Percentiles rank a stretch among this genome's conserved stretches.
Evolutionary conservation across 2,113 vertebrate genomes (phyloP).

Genomic region (Neomonachus schauinslandi): DNA sequence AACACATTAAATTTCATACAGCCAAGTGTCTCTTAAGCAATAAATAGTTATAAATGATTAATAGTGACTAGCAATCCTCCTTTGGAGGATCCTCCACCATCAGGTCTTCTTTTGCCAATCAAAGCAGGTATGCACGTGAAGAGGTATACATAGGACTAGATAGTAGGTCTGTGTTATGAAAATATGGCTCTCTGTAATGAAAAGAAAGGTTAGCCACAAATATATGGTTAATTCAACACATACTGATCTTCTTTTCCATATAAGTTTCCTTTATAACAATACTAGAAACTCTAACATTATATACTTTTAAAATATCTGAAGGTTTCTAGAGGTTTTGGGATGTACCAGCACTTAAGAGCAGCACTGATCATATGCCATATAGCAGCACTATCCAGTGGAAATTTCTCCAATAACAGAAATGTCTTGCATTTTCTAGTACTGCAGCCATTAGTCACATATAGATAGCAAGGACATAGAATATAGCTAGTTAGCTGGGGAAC

Average conservation of each 20-base stretch:
- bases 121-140: background rate
- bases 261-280: background rate
- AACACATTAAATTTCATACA: background rate
- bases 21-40: background rate
- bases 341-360: background rate
- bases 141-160: background rate
- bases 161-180: background rate
- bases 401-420: background rate
- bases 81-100: background rate
- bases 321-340: background rate
- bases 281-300: background rate
- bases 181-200: background rate
- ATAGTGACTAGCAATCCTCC: background rate
- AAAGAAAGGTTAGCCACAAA: background rate
- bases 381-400: background rate
- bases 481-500: background rate
- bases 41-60: background rate
- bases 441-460: background rate
- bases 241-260: background rate
- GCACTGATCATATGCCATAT: background rate
- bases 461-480: background rate
- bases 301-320: slow-evolving; percentile 11
- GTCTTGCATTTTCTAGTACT: background rate
- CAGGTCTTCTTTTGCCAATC: background rate
- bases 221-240: background rate